Evolutionary conservation across 1,140 invertebrate genomes (phyloP).

Genomic region (Ctenoplectra terminalis): DNA sequence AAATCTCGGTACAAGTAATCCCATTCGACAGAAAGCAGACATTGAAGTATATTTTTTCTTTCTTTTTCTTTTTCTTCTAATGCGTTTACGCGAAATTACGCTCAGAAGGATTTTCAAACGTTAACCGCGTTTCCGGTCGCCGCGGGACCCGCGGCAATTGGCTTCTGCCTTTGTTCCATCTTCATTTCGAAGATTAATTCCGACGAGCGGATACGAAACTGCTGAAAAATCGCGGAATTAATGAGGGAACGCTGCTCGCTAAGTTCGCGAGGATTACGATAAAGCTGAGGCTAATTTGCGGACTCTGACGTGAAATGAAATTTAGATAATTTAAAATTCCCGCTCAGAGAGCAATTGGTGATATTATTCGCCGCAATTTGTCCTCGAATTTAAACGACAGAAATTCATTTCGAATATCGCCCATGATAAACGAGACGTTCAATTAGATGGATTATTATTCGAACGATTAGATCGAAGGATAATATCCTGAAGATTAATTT

Average conservation of each 20-base stretch:
- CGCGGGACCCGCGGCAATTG: slow-evolving; percentile 10
- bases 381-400: too few relatives aligned
- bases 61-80: too few relatives aligned
- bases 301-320: slow-evolving; percentile 8
- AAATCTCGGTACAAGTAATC: slow-evolving; percentile 14
- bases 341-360: neutral
- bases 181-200: slow-evolving; percentile 39
- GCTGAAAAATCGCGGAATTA: slow-evolving; percentile 42
- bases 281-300: slow-evolving; percentile 2
- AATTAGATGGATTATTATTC: too few relatives aligned
- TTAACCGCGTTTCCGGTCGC: slow-evolving; percentile 22
- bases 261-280: slow-evolving; percentile 6
- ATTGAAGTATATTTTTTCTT: neutral
- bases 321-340: slow-evolving; percentile 20
- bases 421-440: too few relatives aligned
- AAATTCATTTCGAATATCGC: too few relatives aligned
- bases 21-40: neutral
- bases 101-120: neutral
- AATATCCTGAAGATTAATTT: too few relatives aligned
- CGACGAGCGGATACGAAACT: neutral
- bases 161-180: slow-evolving; percentile 29
- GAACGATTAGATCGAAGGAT: too few relatives aligned
- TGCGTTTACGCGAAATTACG: slow-evolving; percentile 3
- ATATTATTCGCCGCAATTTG: too few relatives aligned
- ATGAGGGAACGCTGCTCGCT: neutral